Conservation (phyloP, 2,113 vertebrate species). For the Dicentrarchus labrax region DNA sequence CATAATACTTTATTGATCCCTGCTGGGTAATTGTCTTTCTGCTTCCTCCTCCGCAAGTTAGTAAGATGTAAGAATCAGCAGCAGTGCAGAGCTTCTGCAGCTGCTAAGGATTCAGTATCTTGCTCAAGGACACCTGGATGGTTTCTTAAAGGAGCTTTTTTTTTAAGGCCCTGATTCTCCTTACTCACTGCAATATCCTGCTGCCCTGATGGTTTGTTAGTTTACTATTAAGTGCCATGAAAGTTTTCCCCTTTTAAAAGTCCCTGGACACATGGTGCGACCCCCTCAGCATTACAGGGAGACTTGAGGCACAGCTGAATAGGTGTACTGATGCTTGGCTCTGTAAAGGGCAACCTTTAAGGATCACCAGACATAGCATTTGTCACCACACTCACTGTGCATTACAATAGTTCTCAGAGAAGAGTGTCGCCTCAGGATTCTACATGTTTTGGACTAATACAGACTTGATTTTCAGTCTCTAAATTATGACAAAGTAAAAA, state of each 20-base stretch:
- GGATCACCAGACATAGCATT: slow-evolving; percentile 73
- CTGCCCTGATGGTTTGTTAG: slow-evolving; percentile 10
- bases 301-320: slow-evolving; percentile 43
- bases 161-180: background rate
- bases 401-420: slow-evolving; percentile 47
- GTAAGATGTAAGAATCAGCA: background rate
- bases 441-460: background rate
- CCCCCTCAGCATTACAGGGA: slow-evolving; percentile 37
- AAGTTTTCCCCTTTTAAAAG: slow-evolving; percentile 61
- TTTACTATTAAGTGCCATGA: slow-evolving; percentile 31
- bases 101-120: slow-evolving; percentile 24
- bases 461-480: too few species aligned
- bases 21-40: slow-evolving; percentile 30
- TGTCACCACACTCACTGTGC: slow-evolving; percentile 45
- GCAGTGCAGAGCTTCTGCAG: slow-evolving; percentile 20
- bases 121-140: slow-evolving; percentile 38
- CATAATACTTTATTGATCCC: slow-evolving; percentile 35
- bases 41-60: slow-evolving; percentile 8
- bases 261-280: slow-evolving; percentile 28
- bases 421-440: background rate
- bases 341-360: slow-evolving; percentile 75
- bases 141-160: slow-evolving; percentile 18
- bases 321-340: slow-evolving; percentile 64
- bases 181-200: background rate
- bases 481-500: background rate